phyloP scores from a whole-genome alignment of 2,113 vertebrate genomes.

The Hemichromis elongatus region DNA sequence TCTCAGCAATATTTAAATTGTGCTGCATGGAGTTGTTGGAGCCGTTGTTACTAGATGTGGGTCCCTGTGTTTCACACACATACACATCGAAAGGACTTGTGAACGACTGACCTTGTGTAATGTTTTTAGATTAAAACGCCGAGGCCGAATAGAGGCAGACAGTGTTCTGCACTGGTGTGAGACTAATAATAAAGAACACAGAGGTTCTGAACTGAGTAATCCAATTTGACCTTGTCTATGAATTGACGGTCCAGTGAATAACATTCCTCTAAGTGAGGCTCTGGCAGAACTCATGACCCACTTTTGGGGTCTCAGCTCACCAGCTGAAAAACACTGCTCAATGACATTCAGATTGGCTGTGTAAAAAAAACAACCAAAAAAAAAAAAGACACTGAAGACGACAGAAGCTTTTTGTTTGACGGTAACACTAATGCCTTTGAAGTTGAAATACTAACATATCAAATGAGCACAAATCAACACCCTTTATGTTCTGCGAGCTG shows the following conservation, averaged over 20 bases:
- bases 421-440: neutral
- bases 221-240: constrained; percentile 60
- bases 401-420: neutral
- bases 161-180: constrained; percentile 36
- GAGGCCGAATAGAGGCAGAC: constrained; percentile 25
- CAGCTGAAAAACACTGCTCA: constrained; percentile 23
- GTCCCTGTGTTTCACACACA: neutral
- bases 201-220: constrained; percentile 51
- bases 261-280: constrained; percentile 18
- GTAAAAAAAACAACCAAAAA: neutral
- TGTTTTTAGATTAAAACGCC: constrained; percentile 6
- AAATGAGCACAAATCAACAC: neutral
- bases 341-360: constrained; percentile 4
- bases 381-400: neutral
- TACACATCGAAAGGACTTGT: neutral
- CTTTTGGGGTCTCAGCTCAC: constrained; percentile 38
- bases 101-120: constrained; percentile 46
- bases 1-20: constrained; percentile 66
- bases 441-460: neutral
- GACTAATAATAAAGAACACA: constrained; percentile 53
- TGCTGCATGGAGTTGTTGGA: constrained; percentile 29
- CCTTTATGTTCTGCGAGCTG: neutral
- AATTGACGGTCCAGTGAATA: constrained; percentile 37
- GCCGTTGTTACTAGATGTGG: constrained; percentile 44
- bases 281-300: constrained; percentile 53